Percentiles rank a stretch among this genome's conserved stretches.
Conservation (phyloP, 2,797 vertebrate genomes). For the Ibycter americanus region DNA sequence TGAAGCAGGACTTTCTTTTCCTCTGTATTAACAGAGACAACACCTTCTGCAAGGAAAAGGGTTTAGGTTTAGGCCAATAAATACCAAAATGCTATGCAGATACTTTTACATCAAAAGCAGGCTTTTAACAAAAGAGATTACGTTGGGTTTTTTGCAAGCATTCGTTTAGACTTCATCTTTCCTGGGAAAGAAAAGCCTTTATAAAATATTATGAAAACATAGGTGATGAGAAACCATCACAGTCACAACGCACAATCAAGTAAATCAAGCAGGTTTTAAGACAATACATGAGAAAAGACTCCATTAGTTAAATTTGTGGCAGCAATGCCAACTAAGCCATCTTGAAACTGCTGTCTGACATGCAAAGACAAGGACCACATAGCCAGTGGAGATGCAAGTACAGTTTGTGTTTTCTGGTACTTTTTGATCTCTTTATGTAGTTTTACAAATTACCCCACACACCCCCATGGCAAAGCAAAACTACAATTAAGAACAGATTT, state of each 20-base stretch:
- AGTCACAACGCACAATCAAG: neutral
- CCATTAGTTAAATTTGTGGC: neutral
- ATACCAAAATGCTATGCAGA: neutral
- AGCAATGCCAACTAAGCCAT: neutral
- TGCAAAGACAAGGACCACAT: neutral
- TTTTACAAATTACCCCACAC: neutral
- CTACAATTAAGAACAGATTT: neutral
- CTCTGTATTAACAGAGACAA: neutral
- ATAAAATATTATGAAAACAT: neutral
- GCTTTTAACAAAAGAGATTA: neutral
- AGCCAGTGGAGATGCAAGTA: neutral
- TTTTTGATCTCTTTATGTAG: accelerated
- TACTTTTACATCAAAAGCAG: neutral
- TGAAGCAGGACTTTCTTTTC: neutral
- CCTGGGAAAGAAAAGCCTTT: neutral
- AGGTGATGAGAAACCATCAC: neutral
- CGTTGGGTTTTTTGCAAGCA: accelerated
- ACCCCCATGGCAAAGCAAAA: neutral
- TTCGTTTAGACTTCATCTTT: neutral
- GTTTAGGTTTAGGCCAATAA: neutral
- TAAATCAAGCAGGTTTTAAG: neutral
- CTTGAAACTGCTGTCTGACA: neutral
- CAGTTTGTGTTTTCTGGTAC: neutral
- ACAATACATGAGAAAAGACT: neutral
- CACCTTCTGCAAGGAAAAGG: neutral